Base-by-base conservation (phyloP, 1,140 invertebrate species). In the Meteorus sp. region DNA sequence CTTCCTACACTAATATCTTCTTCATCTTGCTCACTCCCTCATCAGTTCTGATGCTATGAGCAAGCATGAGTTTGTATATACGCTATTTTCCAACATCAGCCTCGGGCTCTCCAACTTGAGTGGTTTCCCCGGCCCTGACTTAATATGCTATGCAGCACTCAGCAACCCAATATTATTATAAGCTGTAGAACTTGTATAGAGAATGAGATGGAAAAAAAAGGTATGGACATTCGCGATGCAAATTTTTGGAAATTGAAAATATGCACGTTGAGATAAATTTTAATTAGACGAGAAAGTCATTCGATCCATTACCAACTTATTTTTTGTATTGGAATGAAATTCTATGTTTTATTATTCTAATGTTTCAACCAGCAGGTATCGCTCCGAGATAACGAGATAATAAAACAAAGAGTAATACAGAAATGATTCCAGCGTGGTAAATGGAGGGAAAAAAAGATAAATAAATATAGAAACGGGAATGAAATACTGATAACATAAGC, bases 161-260 rank as follows among this genome's bases (percentile, higher is more conserved):
- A n/a, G n/a, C 45, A 27, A 48, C 45, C 45, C 45, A 48, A 8
- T 48, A 48, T 48, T 48, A 48, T 48, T 48, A 48, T 48, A 48
- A 48, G 17, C 27, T 48, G 1, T 17, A 48, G 17, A 29, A 27
- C 45, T 31, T 31, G 11, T 25, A 23, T 2, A 48, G 31, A 48
- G 31, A 17, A 39, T 39, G 27, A 9, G 27, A 29, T 5, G 27
- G 27, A 29, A 29, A 29, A 29, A 29, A 29, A 29, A 9, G 27
- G 27, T 9, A 29, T n/a, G n/a, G n/a, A n/a, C n/a, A n/a, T n/a
- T n/a, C n/a, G n/a, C n/a, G n/a, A n/a, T n/a, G n/a, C n/a, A n/a
- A n/a, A n/a, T n/a, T n/a, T n/a, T n/a, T n/a, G n/a, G n/a, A n/a
- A n/a, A n/a, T n/a, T n/a, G n/a, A n/a, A n/a, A n/a, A n/a, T n/a